Evolutionary conservation across 2,113 vertebrate genomes (phyloP), one percentile per base, ranked within the genome.

Genomic region (Thryonomys swinderianus): DNA sequence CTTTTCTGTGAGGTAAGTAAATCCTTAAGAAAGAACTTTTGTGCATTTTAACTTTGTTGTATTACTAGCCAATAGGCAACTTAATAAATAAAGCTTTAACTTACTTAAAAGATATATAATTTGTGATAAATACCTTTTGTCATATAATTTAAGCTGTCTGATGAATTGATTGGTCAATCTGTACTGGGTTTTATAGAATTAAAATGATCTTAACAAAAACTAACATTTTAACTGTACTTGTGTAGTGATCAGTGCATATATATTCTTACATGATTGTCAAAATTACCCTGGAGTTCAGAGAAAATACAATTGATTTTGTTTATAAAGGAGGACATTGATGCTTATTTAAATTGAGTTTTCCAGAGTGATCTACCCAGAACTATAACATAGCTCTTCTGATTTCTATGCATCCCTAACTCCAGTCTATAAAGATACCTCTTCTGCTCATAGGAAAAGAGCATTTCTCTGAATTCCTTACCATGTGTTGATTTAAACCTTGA

Each of bases 1-100:
- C 25, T 86, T 69, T 83, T 34, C 34, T 80, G 5, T 78, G 34
- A 93, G 37, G 45, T 69, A 88, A 62, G 87, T 90, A 85, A 85
- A 64, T 34, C 27, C 20, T 74, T 13, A 40, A 32, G 59, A 64
- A 81, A 42, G 2, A 90, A 90, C 2, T 25, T 89, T 82, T 73
- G 14, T 59, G 3, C 53, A 88, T 95, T 91, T 81, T 78, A 78
- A 78, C 84, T 20, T 84, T 40, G 4, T 73, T 42, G 17, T 53
- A 61, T 62, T 93, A 1, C 48, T 37, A 69, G 21, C 17, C 30
- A 10, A 53, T 42, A 48, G 13, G 17, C 25, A 91, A 78, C 17
- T 62, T 93, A 20, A 42, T 73, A 93, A 91, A 86, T 64, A 34
- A 95, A 13, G 74, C 3, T 80, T 55, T 79, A 42, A 61, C 21